Evolutionary conservation across 2,113 vertebrate genomes (phyloP).

Genomic region (Morone chrysops): DNA sequence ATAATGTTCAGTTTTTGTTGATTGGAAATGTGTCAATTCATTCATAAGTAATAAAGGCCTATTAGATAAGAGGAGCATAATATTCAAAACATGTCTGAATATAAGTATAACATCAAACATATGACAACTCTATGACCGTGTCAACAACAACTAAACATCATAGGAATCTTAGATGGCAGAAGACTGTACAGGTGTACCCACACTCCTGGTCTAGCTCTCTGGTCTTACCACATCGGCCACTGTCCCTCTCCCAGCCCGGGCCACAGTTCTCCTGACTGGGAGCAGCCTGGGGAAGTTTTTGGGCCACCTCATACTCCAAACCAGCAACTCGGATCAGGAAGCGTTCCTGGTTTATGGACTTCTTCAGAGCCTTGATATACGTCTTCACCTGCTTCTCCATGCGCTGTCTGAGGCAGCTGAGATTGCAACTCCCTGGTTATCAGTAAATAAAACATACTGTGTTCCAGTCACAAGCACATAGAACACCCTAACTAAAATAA

Average conservation of each 20-base stretch:
- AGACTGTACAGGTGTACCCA: background rate
- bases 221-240: conserved; percentile 94
- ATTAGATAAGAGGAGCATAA: no score
- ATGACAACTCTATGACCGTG: background rate
- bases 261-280: conserved; percentile 77
- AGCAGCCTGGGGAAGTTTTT: conserved; percentile 85
- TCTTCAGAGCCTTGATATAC: conserved; percentile 95
- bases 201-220: background rate
- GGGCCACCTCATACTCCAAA: conserved; percentile 95
- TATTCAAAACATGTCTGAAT: no score
- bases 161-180: background rate
- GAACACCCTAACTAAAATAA: background rate
- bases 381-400: conserved; percentile 95
- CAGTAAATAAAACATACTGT: background rate
- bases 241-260: conserved; percentile 90
- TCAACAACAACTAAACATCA: background rate
- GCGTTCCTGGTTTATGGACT: conserved; percentile 97
- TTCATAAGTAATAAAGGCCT: no score
- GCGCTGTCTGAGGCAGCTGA: conserved; percentile 91
- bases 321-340: conserved; percentile 95
- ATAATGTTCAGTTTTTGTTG: background rate
- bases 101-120: no score
- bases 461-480: background rate
- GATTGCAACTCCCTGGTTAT: conserved; percentile 89
- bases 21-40: no score